phyloP scores from a whole-genome alignment of 2,797 vertebrate genomes.

The Aphelocoma californica region DNA sequence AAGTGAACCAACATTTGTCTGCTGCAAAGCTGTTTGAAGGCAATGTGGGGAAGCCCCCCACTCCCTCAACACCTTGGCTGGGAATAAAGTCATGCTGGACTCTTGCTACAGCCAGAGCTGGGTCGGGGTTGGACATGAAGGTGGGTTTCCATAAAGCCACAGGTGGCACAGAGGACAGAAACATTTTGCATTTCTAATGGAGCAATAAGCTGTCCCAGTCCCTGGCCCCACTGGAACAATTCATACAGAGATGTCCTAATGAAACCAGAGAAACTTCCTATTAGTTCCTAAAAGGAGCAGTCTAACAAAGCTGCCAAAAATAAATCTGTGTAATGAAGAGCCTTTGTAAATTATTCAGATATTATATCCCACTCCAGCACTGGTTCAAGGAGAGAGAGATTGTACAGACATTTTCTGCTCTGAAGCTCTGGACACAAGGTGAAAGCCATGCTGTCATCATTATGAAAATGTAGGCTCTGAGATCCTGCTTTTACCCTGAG shows the following conservation, averaged over 20 bases:
- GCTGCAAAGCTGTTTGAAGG: neutral
- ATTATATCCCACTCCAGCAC: neutral
- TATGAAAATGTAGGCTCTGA: neutral
- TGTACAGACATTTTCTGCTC: constrained; percentile 20
- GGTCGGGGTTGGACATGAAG: neutral
- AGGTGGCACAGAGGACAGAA: neutral
- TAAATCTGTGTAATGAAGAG: constrained; percentile 54
- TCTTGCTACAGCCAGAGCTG: neutral
- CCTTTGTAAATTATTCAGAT: constrained; percentile 63
- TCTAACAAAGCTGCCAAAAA: constrained; percentile 50
- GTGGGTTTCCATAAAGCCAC: neutral
- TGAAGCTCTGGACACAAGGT: neutral
- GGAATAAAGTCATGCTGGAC: neutral
- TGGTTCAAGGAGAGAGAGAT: neutral
- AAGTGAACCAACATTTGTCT: neutral
- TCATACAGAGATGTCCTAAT: neutral
- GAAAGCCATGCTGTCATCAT: neutral
- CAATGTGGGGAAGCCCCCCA: neutral
- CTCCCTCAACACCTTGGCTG: neutral
- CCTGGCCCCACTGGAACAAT: neutral
- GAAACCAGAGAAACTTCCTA: neutral
- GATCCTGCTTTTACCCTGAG: neutral
- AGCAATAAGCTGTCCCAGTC: neutral
- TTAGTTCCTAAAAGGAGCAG: constrained; percentile 30
- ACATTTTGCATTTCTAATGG: neutral